Evolutionary conservation across 1,140 invertebrate species (phyloP).

Genomic region (Belonocnema kinseyi): DNA sequence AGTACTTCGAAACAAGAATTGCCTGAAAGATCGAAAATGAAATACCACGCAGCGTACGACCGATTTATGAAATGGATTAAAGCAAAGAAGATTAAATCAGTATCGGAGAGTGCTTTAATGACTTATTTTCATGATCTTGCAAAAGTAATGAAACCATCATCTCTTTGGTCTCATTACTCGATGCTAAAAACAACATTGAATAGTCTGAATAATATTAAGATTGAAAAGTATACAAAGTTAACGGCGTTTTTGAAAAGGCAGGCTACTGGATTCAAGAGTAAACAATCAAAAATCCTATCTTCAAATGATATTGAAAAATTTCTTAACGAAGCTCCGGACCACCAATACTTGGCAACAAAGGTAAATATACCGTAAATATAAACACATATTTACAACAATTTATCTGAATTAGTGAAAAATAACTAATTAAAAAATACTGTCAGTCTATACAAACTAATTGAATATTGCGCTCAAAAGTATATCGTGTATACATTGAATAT

Average conservation of each 20-base stretch:
- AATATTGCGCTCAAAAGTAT: too few relatives aligned
- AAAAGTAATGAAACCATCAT: slow-evolving; percentile 25
- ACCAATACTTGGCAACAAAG: too few relatives aligned
- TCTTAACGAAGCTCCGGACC: too few relatives aligned
- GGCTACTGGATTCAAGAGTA: slow-evolving; percentile 22
- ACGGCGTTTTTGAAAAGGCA: slow-evolving; percentile 37
- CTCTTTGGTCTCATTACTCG: slow-evolving; percentile 36
- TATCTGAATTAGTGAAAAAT: too few relatives aligned
- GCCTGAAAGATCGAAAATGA: slow-evolving; percentile 23
- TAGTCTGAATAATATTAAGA: slow-evolving; percentile 33
- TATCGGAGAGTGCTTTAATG: slow-evolving; percentile 26
- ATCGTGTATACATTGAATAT: too few relatives aligned
- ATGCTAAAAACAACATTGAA: slow-evolving; percentile 26
- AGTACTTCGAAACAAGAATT: not conserved
- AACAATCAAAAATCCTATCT: slow-evolving; percentile 32
- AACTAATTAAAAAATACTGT: too few relatives aligned
- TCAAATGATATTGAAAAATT: not conserved
- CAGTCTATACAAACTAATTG: too few relatives aligned
- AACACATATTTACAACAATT: too few relatives aligned
- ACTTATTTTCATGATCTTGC: slow-evolving; percentile 29
- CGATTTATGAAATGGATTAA: slow-evolving; percentile 22
- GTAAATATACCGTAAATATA: too few relatives aligned
- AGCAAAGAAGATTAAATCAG: slow-evolving; percentile 2
- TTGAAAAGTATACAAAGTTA: slow-evolving; percentile 32
- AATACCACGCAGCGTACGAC: slow-evolving; percentile 25